Conservation (phyloP, 2,888 invertebrate genomes). For the Junonia oenone region DNA sequence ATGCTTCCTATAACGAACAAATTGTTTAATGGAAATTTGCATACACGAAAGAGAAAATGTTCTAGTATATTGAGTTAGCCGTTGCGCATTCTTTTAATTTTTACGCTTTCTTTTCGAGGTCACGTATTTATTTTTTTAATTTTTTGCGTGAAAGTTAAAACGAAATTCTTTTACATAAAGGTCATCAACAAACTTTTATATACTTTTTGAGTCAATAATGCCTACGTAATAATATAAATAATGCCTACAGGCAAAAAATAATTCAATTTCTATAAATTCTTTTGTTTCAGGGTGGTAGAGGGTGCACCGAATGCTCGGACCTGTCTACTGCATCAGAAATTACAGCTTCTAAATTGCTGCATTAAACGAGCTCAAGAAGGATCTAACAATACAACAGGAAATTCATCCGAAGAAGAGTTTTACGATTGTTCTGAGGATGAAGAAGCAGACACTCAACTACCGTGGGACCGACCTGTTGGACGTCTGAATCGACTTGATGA, state of each 20-base stretch:
- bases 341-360: conserved; percentile 92
- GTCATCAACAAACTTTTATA: conserved; percentile 34
- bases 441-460: conserved; percentile 65
- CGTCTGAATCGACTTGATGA: conserved; percentile 57
- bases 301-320: conserved; percentile 93
- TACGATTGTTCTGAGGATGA: conserved; percentile 86
- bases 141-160: conserved; percentile 63
- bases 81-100: conserved; percentile 51
- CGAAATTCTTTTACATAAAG: conserved; percentile 48
- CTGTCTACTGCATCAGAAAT: conserved; percentile 95
- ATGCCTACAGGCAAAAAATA: too few relatives aligned
- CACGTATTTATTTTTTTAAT: conserved; percentile 53
- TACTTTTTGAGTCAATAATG: not conserved
- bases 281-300: conserved; percentile 83
- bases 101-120: conserved; percentile 62
- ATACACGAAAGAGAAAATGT: conserved; percentile 60
- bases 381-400: conserved; percentile 56
- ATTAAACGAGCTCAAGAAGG: conserved; percentile 81
- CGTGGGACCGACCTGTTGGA: conserved; percentile 62
- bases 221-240: too few relatives aligned
- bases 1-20: not conserved
- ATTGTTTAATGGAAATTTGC: conserved; percentile 34
- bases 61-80: conserved; percentile 38
- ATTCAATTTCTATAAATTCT: too few relatives aligned
- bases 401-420: conserved; percentile 84